Evolutionary conservation across 2,113 vertebrate genomes (phyloP), one percentile per base, ranked within the genome.

Genomic region (Myxocyprinus asiaticus): DNA sequence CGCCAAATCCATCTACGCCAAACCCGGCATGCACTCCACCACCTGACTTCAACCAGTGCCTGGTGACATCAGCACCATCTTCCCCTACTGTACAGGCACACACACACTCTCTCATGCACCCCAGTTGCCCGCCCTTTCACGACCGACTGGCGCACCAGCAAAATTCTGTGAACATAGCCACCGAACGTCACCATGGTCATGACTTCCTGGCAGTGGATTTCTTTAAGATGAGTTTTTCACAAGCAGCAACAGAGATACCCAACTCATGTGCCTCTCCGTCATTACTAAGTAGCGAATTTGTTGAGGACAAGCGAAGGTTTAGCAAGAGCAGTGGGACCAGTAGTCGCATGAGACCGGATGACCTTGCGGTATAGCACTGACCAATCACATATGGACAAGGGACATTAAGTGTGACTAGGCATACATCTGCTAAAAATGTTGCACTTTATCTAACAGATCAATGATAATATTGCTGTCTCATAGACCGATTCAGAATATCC

Each of bases 311-410:
- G 42, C 92, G 95, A 0, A 90, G 96, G 17, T 82, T 94, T 63
- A 99, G 97, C 89, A 97, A 94, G 87, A 88, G 94, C 87, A 99
- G 97, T 51, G 92, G 91, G 0, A 83, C 93, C 9, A 97, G 96
- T 87, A 96, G 95, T 86, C 94, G 95, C 77, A 94, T 95, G 0
- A 91, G 96, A 84, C 94, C 94, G 0, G 95, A 95, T 7, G 97
- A 99, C 82, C 87, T 98, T 14, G 94, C 97, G 0, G 95, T 99
- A 83, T 99, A 93, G 92, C 3, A 33, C 7, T 12, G 5, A 43
- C 55, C 53, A 5, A 6, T 51, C 45, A 8, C 9, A 42, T 62
- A 3, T 22, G 7, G 14, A 48, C 70, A 3, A 10, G 55, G 43
- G 70, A 17, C 3, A 0, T 33, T 9, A 6, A 22, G 43, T 17